Evolutionary conservation across 2,113 vertebrate species (phyloP), one percentile per base, ranked within the genome.

Genomic region (Eonycteris spelaea): DNA sequence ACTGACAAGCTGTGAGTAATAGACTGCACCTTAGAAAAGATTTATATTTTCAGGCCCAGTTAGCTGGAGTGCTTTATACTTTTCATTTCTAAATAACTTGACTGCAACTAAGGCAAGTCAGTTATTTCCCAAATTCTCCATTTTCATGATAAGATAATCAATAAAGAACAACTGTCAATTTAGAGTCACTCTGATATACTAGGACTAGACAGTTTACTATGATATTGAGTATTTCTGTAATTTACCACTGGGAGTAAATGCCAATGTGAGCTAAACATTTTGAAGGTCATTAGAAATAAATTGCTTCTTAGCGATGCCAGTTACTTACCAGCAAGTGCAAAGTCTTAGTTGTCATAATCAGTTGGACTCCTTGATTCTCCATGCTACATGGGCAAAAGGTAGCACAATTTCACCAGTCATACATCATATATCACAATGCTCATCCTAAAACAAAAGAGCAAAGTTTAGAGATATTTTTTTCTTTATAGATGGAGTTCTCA

Each of bases 161-260:
- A 99, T 98, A 98, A 98, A 94, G 88, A 97, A 95, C 95, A 96
- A 94, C 95, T 95, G 97, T 98, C 97, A 97, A 98, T 98, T 98
- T 98, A 96, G 95, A 98, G 95, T 97, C 92, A 92, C 90, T 97
- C 96, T 79, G 97, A 97, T 97, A 79, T 97, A 97, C 94, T 97
- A 83, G 91, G 83, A 95, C 96, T 67, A 90, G 98, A 97, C 97
- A 97, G 90, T 91, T 98, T 96, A 96, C 97, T 97, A 91, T 94
- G 96, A 90, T 97, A 98, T 98, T 0, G 97, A 98, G 98, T 97
- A 96, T 78, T 91, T 96, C 38, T 90, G 77, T 97, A 92, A 98
- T 98, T 97, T 97, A 97, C 88, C 96, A 95, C 79, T 83, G 75
- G 71, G 91, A 82, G 35, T 68, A 88, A 79, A 96, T 94, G 96